phyloP scores from a whole-genome alignment of 2,113 vertebrate species.

The Pachycephala philippinensis region DNA sequence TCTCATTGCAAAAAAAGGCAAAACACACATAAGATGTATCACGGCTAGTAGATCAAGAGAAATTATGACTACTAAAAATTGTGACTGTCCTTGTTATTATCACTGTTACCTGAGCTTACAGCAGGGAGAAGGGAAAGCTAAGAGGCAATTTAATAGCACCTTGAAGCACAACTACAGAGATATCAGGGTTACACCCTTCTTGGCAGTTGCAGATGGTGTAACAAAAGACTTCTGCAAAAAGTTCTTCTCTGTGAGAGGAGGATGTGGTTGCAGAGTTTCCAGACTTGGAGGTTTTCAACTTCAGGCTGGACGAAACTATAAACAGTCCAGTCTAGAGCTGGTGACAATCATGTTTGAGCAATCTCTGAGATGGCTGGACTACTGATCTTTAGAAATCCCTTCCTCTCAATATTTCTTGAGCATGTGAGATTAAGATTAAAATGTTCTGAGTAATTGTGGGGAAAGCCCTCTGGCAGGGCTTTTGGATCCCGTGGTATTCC shows the following conservation, averaged over 20 bases:
- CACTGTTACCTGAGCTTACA: not conserved
- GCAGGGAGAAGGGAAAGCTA: not conserved
- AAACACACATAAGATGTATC: not conserved
- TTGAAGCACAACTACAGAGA: not conserved
- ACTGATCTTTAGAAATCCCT: not conserved
- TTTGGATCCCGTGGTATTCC: not conserved
- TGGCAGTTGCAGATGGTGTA: not conserved
- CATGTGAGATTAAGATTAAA: not conserved
- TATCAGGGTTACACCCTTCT: not conserved
- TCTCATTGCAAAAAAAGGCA: not conserved
- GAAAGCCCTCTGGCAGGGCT: not conserved
- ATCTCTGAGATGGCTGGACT: not conserved
- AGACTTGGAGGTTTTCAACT: not conserved
- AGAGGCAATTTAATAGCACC: not conserved
- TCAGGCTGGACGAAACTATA: not conserved
- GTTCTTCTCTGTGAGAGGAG: not conserved
- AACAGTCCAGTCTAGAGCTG: not conserved
- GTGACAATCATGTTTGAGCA: not conserved
- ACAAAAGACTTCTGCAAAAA: not conserved
- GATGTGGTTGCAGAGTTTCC: not conserved
- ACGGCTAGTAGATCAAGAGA: not conserved
- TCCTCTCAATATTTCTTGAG: not conserved
- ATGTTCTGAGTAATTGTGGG: not conserved
- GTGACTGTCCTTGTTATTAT: not conserved
- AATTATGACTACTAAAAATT: not conserved